Percentiles rank a stretch among this genome's conserved stretches.
Conservation (phyloP, 2,797 vertebrate genomes). For the Halcyon badia region DNA sequence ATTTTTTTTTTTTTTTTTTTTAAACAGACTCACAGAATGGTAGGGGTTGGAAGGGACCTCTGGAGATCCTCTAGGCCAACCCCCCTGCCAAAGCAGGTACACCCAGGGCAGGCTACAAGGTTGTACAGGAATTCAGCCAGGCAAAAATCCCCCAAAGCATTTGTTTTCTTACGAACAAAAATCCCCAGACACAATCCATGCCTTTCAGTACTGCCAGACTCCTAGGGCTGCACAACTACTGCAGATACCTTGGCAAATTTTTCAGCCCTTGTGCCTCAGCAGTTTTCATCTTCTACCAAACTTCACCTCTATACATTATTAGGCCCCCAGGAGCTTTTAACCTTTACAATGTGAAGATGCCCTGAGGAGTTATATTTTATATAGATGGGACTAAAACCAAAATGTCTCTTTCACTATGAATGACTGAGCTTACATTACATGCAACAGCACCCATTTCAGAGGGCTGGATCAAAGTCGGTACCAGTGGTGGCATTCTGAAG, state of each 20-base stretch:
- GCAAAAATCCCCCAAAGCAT: not conserved
- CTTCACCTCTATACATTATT: not conserved
- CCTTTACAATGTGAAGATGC: not conserved
- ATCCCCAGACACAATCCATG: not conserved
- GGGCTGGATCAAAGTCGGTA: not conserved
- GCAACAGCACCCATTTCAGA: not conserved
- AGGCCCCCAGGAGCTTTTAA: not conserved
- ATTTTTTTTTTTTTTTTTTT: not conserved
- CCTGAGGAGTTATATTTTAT: not conserved
- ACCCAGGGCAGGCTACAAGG: no score
- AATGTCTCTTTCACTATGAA: not conserved
- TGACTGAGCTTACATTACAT: not conserved
- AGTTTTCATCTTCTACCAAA: conserved; percentile 2
- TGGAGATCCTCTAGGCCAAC: no score
- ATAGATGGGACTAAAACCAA: not conserved
- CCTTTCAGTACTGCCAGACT: not conserved
- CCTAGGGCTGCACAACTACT: not conserved
- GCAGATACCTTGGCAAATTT: not conserved
- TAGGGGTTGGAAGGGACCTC: no score
- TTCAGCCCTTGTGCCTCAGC: not conserved
- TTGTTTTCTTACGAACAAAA: not conserved
- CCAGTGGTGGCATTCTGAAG: not conserved
- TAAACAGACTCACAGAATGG: no score
- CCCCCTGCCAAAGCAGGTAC: no score
- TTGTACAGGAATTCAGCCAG: no score